Evolutionary conservation across 1,140 invertebrate genomes (phyloP), one percentile per base, ranked within the genome.

Genomic region (Eciton burchellii): DNA sequence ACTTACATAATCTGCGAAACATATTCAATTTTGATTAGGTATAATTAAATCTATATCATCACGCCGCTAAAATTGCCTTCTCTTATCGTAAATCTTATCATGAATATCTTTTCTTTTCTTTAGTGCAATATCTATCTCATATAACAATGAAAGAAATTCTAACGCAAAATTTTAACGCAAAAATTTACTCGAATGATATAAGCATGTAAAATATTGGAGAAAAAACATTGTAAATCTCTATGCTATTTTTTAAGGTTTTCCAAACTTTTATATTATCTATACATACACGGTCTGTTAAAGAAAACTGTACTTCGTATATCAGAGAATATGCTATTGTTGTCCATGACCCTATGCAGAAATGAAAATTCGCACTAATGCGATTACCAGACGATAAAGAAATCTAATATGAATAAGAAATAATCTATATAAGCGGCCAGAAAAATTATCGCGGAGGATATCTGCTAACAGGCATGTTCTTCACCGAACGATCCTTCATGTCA

Each of bases 381-480:
- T 52, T 60, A 21, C 43, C 11, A 35, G 45, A 74, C 8, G 26
- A 54, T 60, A 56, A 49, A 57, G 52, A 65, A 57, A 66, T 57
- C 16, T 14, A 57, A 21, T 81, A 54, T 84, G 26, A 60, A 71
- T 82, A 70, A 47, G 56, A 57, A 79, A 59, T 72, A 19, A 14
- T 60, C 56, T 60, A 21, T n/a, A 19, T 47, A 77, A 79, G 14
- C n/a, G 24, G 21, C 49, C 59, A 60, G 45, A 19, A 66, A 79
- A 81, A 81, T 90, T 91, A 93, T 91, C 92, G 91, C 60, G 91
- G 91, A 72, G 91, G 89, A 82, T 92, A 93, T 84, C 91, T 89
- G 66, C 54, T 92, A 35, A 85, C 66, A 29, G 89, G 81, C 16
- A 84, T 47, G 19, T 85, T 86, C 70, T 92, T 93, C 79, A 81